Evolutionary conservation across 2,888 invertebrate genomes (phyloP).

Genomic region (Pedicia rivosa): DNA sequence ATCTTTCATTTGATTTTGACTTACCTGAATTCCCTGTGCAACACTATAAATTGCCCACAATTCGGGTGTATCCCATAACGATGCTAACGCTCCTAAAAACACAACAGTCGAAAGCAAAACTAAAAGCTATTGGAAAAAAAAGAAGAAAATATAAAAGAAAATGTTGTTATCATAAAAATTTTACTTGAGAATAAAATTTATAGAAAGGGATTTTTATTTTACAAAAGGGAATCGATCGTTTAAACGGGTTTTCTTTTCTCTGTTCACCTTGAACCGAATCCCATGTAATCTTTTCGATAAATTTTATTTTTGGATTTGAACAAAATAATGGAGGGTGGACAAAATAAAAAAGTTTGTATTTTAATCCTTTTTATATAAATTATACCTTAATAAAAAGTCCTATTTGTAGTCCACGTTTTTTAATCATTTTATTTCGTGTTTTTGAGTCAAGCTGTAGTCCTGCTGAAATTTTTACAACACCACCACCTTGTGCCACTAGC

Average conservation of each 20-base stretch:
- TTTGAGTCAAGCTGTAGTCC: conserved; percentile 41
- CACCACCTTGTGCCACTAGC: conserved; percentile 32
- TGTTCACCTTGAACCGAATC: too few species aligned
- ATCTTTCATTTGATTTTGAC: too few species aligned
- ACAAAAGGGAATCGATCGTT: too few species aligned
- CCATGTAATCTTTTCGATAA: too few species aligned
- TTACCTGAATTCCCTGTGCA: conserved; percentile 29
- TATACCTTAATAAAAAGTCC: conserved; percentile 41
- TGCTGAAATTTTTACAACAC: conserved; percentile 40
- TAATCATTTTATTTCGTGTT: conserved; percentile 40
- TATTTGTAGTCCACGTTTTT: conserved; percentile 39
- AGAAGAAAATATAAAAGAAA: too few species aligned
- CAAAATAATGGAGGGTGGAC: too few species aligned
- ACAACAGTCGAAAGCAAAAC: conserved; percentile 26
- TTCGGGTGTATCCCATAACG: conserved; percentile 25
- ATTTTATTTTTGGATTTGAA: too few species aligned
- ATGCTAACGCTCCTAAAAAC: conserved; percentile 26
- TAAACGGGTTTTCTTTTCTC: too few species aligned
- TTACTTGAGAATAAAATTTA: too few species aligned
- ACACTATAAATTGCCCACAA: conserved; percentile 33
- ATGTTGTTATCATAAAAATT: too few species aligned
- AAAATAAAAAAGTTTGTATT: background rate
- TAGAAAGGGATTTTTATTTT: too few species aligned
- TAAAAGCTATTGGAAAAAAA: conserved; percentile 27
- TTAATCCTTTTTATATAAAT: too few species aligned